phyloP scores from a whole-genome alignment of 2,113 vertebrate species.

The Amia ocellicauda region DNA sequence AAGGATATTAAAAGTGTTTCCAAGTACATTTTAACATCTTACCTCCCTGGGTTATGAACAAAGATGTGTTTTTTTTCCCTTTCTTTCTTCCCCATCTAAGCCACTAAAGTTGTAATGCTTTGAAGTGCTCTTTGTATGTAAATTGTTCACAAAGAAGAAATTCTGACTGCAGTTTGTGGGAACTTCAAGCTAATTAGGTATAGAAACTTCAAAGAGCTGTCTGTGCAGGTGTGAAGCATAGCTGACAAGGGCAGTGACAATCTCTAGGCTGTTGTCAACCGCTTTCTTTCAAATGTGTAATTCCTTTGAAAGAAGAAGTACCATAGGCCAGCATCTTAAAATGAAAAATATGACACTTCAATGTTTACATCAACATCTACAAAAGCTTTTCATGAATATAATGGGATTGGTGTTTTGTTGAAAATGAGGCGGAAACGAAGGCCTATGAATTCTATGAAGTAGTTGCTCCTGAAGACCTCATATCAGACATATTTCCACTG shows the following conservation, averaged over 20 bases:
- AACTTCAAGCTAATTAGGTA: constrained; percentile 35
- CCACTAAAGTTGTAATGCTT: too few species aligned
- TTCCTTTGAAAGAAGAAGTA: constrained; percentile 22
- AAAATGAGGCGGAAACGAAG: too few species aligned
- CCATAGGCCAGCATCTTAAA: constrained; percentile 15
- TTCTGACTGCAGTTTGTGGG: constrained; percentile 27
- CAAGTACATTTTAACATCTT: too few species aligned
- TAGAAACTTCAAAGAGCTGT: constrained; percentile 48
- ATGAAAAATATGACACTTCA: constrained; percentile 10
- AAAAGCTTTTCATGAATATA: too few species aligned
- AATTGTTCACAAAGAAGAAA: constrained; percentile 25
- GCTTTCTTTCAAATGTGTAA: neutral
- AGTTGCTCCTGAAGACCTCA: too few species aligned
- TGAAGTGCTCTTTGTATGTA: constrained; percentile 21
- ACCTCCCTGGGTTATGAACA: too few species aligned
- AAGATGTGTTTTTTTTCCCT: too few species aligned
- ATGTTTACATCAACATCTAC: neutral
- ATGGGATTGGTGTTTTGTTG: too few species aligned
- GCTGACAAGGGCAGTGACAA: constrained; percentile 13
- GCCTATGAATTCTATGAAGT: too few species aligned
- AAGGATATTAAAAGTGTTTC: too few species aligned
- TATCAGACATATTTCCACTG: too few species aligned
- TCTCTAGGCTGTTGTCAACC: constrained; percentile 9
- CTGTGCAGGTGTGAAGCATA: constrained; percentile 41
- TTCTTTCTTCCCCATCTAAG: too few species aligned